A percentile compares a stretch with the other conserved stretches of the same genome.
phyloP scores from a whole-genome alignment of 1,140 invertebrate species.

The Mactra quadrangularis region DNA sequence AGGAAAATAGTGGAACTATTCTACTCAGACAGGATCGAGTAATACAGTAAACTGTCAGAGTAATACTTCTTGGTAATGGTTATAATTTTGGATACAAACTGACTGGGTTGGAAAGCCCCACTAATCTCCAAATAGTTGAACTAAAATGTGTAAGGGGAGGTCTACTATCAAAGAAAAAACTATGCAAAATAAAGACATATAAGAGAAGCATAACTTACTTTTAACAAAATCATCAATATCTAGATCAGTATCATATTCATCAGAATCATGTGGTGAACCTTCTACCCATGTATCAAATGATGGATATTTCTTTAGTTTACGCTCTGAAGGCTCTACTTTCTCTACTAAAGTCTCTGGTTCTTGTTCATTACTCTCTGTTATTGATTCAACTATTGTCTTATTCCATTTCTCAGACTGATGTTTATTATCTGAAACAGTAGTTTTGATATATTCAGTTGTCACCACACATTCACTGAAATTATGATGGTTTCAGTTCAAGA shows the following conservation, averaged over 20 bases:
- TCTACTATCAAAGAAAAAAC: too few relatives aligned
- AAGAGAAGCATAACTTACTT: too few relatives aligned
- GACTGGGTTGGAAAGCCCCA: too few relatives aligned
- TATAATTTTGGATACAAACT: too few relatives aligned
- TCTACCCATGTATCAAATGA: constrained; percentile 73
- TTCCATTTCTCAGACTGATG: constrained; percentile 30
- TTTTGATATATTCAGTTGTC: not conserved
- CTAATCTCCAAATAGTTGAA: too few relatives aligned
- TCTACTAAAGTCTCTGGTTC: constrained; percentile 25
- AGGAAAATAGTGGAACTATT: too few relatives aligned
- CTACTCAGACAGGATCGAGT: too few relatives aligned
- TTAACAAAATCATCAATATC: constrained; percentile 73
- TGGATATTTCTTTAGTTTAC: constrained; percentile 66
- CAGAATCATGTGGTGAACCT: constrained; percentile 74
- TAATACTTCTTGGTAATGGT: too few relatives aligned
- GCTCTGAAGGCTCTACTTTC: constrained; percentile 31
- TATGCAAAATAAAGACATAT: too few relatives aligned
- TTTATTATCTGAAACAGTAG: not conserved
- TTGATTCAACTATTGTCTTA: constrained; percentile 18
- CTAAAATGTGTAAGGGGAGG: too few relatives aligned
- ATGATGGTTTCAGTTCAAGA: too few relatives aligned
- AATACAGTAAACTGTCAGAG: too few relatives aligned
- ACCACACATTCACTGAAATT: not conserved
- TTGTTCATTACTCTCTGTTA: constrained; percentile 38
- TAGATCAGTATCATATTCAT: constrained; percentile 79